A percentile compares a stretch with the other conserved stretches of the same genome.
Conservation (phyloP, 2,888 invertebrate genomes). For the Norana najaformis region DNA sequence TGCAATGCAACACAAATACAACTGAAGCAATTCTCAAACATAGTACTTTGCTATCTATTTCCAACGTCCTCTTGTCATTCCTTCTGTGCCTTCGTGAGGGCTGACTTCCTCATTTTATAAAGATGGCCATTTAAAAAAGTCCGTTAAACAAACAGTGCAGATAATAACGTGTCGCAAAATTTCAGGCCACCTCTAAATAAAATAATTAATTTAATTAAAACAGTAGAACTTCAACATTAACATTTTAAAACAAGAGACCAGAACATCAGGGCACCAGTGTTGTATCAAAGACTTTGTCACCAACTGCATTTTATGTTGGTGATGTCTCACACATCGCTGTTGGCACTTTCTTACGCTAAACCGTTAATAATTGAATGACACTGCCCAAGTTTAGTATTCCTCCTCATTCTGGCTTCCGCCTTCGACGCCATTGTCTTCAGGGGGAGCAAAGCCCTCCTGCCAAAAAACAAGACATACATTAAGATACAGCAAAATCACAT, state of each 20-base stretch:
- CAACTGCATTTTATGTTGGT: conserved; percentile 1
- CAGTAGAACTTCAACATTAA: conserved; percentile 1
- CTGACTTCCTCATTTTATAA: neutral
- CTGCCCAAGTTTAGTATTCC: conserved; percentile 25
- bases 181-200: neutral
- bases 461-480: conserved; percentile 24
- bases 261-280: conserved; percentile 2
- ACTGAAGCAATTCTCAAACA: neutral
- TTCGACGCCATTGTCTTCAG: conserved; percentile 37
- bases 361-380: conserved; percentile 2
- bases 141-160: neutral
- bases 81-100: neutral
- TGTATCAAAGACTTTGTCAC: neutral
- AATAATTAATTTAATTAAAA: conserved; percentile 3
- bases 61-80: neutral
- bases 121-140: neutral
- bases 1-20: neutral
- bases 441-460: conserved; percentile 47
- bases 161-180: neutral
- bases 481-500: neutral
- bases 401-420: conserved; percentile 32
- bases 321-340: neutral
- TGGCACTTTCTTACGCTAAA: conserved; percentile 1
- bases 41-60: neutral
- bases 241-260: conserved; percentile 13